Conservation (phyloP, 2,113 vertebrate genomes). For the Illadopsis cleaveri region DNA sequence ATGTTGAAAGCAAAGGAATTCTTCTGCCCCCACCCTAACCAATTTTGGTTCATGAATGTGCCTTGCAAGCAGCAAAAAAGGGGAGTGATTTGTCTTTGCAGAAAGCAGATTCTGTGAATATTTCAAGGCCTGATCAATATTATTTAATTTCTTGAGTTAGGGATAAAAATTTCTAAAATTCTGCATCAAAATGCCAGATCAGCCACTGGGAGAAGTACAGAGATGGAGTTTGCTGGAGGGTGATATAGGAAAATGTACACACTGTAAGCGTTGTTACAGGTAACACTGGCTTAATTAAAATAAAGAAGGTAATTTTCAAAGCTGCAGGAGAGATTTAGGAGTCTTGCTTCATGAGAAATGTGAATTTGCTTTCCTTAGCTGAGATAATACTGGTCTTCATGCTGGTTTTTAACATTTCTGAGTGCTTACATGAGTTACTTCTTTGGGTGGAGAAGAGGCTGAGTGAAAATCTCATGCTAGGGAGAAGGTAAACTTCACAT, state of each 20-base stretch:
- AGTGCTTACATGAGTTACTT: neutral
- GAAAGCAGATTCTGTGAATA: neutral
- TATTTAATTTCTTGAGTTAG: neutral
- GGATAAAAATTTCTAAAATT: neutral
- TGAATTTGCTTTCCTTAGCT: neutral
- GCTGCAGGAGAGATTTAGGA: neutral
- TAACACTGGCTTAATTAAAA: neutral
- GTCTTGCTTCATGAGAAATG: neutral
- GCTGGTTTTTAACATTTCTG: neutral
- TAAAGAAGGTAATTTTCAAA: neutral
- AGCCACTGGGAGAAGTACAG: neutral
- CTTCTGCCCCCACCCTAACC: neutral
- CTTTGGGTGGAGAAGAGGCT: neutral
- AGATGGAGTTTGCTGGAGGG: neutral
- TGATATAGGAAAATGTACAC: accelerated
- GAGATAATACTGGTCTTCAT: neutral
- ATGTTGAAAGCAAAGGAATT: neutral
- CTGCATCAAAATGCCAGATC: neutral
- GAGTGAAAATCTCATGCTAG: neutral
- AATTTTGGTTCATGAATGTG: neutral
- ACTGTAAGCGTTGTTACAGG: neutral
- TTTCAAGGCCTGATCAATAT: neutral
- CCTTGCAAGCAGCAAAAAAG: neutral
- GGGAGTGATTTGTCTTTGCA: neutral
- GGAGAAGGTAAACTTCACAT: neutral